phyloP scores from a whole-genome alignment of 2,113 vertebrate species.

The Cyprinodon tularosa region DNA sequence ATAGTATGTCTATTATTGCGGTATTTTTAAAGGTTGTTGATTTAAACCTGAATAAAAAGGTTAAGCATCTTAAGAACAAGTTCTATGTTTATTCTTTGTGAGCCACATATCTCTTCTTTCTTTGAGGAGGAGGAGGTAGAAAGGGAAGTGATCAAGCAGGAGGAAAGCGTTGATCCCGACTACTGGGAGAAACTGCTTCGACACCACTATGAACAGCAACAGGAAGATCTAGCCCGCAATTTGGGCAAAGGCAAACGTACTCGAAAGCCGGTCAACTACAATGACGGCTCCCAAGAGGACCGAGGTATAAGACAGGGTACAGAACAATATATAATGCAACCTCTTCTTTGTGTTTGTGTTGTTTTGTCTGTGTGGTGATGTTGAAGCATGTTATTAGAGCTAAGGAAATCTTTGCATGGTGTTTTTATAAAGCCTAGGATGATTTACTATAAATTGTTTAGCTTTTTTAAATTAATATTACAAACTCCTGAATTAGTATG shows the following conservation, averaged over 20 bases:
- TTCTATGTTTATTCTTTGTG: constrained; percentile 18
- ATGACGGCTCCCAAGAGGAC: constrained; percentile 98
- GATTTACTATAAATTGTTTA: constrained; percentile 2
- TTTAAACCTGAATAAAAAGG: background rate
- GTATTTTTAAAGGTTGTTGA: background rate
- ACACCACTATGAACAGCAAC: constrained; percentile 98
- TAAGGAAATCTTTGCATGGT: constrained; percentile 19
- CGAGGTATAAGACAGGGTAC: constrained; percentile 91
- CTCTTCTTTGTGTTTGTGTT: constrained; percentile 58
- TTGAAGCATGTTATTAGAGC: constrained; percentile 10
- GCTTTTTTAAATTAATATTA: background rate
- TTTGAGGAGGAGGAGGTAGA: constrained; percentile 94
- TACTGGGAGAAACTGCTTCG: constrained; percentile 98
- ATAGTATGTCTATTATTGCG: background rate
- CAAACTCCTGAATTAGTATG: background rate
- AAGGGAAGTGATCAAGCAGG: constrained; percentile 98
- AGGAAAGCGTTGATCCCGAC: constrained; percentile 97
- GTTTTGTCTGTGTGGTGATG: constrained; percentile 68
- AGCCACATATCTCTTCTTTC: constrained; percentile 12
- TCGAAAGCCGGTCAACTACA: constrained; percentile 99
- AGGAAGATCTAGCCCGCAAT: constrained; percentile 96
- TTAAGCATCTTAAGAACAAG: background rate
- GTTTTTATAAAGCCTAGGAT: background rate
- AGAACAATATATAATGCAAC: constrained; percentile 71
- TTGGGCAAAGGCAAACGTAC: constrained; percentile 98